Percentiles rank a stretch among this genome's conserved stretches.
phyloP scores from a whole-genome alignment of 2,888 invertebrate genomes.

The Parasteatoda lunata region DNA sequence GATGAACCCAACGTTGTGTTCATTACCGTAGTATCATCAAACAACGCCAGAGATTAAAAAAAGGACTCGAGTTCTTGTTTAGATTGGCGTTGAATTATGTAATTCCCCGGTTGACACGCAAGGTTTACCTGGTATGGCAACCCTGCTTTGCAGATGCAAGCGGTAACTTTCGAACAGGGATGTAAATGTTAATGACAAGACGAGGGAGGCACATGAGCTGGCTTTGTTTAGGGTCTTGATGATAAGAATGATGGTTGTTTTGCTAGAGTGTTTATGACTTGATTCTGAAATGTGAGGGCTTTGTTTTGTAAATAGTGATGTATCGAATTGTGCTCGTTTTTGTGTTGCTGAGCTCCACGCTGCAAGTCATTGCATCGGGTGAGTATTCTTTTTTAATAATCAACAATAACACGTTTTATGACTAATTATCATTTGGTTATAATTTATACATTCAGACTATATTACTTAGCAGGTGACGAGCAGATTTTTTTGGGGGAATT shows the following conservation, averaged over 20 bases:
- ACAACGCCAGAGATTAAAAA: not conserved
- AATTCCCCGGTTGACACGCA: slow-evolving; percentile 19
- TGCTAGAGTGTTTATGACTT: slow-evolving; percentile 6
- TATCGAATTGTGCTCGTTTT: slow-evolving; percentile 21
- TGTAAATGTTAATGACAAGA: slow-evolving; percentile 28
- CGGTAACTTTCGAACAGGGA: slow-evolving; percentile 35
- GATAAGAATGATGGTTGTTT: slow-evolving; percentile 1
- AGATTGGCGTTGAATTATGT: slow-evolving; percentile 24
- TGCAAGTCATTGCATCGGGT: slow-evolving; percentile 34
- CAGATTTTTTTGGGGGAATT: too few relatives aligned
- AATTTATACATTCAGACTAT: too few relatives aligned
- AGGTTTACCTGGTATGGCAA: slow-evolving; percentile 37
- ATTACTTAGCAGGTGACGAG: too few relatives aligned
- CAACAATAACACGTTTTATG: too few relatives aligned
- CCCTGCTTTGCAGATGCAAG: slow-evolving; percentile 12
- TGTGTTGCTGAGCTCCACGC: slow-evolving; percentile 12
- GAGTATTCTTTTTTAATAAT: not conserved
- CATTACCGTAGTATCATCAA: slow-evolving; percentile 2
- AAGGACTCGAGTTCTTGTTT: not conserved
- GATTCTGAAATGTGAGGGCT: slow-evolving; percentile 10
- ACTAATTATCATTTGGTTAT: too few relatives aligned
- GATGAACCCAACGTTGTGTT: slow-evolving; percentile 9
- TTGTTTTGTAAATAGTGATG: not conserved
- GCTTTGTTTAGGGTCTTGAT: slow-evolving; percentile 5
- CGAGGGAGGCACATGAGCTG: not conserved